Percentiles rank a stretch among this genome's conserved stretches.
Evolutionary conservation across 2,797 vertebrate genomes (phyloP).

Genomic region (Semotilus atromaculatus): DNA sequence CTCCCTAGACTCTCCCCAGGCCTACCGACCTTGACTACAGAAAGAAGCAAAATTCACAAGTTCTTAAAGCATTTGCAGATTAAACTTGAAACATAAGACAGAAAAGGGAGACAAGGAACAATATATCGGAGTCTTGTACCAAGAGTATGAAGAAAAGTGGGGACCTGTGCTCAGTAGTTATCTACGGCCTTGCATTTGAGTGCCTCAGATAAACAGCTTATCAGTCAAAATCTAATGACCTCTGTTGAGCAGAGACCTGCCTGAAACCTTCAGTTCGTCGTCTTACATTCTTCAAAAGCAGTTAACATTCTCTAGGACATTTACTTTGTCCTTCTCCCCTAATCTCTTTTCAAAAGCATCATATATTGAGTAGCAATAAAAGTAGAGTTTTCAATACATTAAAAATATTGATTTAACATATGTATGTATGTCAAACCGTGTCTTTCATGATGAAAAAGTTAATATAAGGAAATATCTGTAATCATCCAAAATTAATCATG

Average conservation of each 20-base stretch:
- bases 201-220: background rate
- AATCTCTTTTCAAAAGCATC: background rate
- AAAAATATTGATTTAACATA: background rate
- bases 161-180: background rate
- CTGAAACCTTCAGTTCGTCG: background rate
- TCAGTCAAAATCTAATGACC: background rate
- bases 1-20: background rate
- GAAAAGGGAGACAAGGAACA: background rate
- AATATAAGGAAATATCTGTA: background rate
- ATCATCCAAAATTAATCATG: background rate
- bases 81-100: background rate
- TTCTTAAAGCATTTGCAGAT: background rate
- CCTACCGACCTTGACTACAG: background rate
- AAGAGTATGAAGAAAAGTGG: background rate
- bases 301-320: background rate
- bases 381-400: background rate
- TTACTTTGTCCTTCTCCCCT: background rate
- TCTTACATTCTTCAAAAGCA: background rate
- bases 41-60: background rate
- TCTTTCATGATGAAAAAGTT: background rate
- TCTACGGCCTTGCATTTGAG: background rate
- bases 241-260: background rate
- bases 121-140: background rate
- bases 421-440: background rate
- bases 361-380: background rate